A percentile compares a stretch with the other conserved stretches of the same genome.
Evolutionary conservation across 2,888 invertebrate genomes (phyloP).

Genomic region (Myathropa florea): DNA sequence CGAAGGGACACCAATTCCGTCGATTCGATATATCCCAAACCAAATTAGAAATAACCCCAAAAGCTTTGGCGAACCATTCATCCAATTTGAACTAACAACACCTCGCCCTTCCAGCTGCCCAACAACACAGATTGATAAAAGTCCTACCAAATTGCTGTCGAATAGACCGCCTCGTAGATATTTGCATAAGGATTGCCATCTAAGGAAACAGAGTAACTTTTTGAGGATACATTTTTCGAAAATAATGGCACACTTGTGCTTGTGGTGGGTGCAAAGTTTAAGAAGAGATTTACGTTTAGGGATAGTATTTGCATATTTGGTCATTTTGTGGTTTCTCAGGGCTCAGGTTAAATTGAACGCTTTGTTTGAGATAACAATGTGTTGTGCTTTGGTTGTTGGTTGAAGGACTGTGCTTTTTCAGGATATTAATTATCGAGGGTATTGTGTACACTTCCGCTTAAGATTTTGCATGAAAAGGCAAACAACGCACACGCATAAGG

Average conservation of each 20-base stretch:
- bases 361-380: slow-evolving; percentile 26
- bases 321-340: slow-evolving; percentile 24
- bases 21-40: not conserved
- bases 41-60: slow-evolving; percentile 24
- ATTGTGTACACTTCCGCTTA: not conserved
- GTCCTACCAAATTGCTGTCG: slow-evolving; percentile 32
- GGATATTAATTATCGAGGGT: not conserved
- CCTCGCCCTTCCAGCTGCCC: not conserved
- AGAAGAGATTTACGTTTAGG: slow-evolving; percentile 24
- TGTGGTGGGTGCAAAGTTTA: not conserved
- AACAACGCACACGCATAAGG: not conserved
- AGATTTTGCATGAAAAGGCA: not conserved
- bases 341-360: slow-evolving; percentile 13
- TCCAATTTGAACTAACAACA: slow-evolving; percentile 34
- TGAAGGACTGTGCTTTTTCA: not conserved
- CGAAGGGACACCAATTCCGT: not conserved
- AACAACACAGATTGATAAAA: slow-evolving; percentile 30
- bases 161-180: slow-evolving; percentile 9
- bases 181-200: slow-evolving; percentile 55
- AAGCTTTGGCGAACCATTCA: slow-evolving; percentile 16
- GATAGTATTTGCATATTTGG: slow-evolving; percentile 44
- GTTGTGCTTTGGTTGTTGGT: not conserved
- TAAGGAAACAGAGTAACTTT: slow-evolving; percentile 21
- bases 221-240: slow-evolving; percentile 12
- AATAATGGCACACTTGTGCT: slow-evolving; percentile 9